These are phyloP conservation scores for Drosophila virilis DNA, from an alignment of 1,140 invertebrate genomes.

Conservation along the genomic window DNA sequence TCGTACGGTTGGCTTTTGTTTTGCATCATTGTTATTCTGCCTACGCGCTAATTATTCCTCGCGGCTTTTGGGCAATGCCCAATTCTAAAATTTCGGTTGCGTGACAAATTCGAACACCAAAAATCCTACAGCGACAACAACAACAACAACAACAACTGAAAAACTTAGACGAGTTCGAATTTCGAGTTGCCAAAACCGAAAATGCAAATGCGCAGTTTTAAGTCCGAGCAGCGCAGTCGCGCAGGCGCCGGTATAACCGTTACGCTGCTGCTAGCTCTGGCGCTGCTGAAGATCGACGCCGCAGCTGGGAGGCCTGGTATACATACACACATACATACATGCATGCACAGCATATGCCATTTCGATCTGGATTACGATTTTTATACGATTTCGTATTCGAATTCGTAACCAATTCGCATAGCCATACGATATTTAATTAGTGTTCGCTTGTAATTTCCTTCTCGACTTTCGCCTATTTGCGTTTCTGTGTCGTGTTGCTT, in stretches of 20 bases:
- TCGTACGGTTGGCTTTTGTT: slow-evolving; percentile 7
- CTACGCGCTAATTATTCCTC: slow-evolving; percentile 73
- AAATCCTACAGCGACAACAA: slow-evolving; percentile 9
- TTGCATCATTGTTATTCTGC: slow-evolving; percentile 63
- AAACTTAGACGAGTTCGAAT: slow-evolving; percentile 17
- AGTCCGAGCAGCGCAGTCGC: slow-evolving; percentile 36
- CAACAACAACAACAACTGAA: slow-evolving; percentile 9
- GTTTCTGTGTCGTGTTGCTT: slow-evolving; percentile 11
- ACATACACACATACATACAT: slow-evolving; percentile 2
- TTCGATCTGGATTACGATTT: slow-evolving; percentile 38
- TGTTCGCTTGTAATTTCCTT: slow-evolving; percentile 53
- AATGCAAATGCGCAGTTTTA: slow-evolving; percentile 59
- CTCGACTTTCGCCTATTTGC: slow-evolving; percentile 25
- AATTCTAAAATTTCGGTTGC: slow-evolving; percentile 71
- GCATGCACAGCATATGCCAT: slow-evolving; percentile 20
- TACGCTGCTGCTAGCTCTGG: slow-evolving; percentile 44
- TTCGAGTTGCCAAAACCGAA: slow-evolving; percentile 28
- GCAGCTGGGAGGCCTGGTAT: slow-evolving; percentile 72
- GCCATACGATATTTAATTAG: slow-evolving; percentile 54
- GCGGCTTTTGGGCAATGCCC: slow-evolving; percentile 71
- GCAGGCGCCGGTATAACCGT: slow-evolving; percentile 37
- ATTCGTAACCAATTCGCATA: slow-evolving; percentile 60
- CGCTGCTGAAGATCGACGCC: slow-evolving; percentile 51
- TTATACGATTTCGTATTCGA: slow-evolving; percentile 18
- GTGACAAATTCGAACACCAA: slow-evolving; percentile 55